A percentile compares a stretch with the other conserved stretches of the same genome.
These are phyloP conservation scores for Podarcis siculus DNA, from an alignment of 2,797 vertebrate species.

Conservation along the genomic window DNA sequence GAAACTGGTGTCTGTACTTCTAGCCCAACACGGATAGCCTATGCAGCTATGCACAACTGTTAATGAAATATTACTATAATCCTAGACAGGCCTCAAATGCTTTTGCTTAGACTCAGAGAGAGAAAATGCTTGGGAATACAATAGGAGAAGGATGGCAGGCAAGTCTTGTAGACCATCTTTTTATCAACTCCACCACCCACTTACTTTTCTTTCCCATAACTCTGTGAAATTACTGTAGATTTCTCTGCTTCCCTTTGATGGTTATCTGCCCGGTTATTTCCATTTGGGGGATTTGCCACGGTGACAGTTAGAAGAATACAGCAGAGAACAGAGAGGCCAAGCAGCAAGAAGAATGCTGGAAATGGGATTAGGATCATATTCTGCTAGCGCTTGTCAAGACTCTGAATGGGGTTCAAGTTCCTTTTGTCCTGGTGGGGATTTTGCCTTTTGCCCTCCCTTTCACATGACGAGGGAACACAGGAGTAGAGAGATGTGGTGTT, in stretches of 20 bases:
- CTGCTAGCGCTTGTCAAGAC: constrained; percentile 90
- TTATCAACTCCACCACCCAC: constrained; percentile 28
- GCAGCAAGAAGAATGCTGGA: constrained; percentile 90
- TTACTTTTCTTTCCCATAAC: constrained; percentile 53
- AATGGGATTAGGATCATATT: constrained; percentile 99
- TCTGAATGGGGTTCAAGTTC: constrained; percentile 92
- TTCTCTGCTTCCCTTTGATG: constrained; percentile 91
- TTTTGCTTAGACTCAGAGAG: not conserved
- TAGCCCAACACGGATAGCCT: not conserved
- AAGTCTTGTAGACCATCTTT: constrained; percentile 9
- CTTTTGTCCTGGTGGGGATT: constrained; percentile 85
- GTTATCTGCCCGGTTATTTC: constrained; percentile 87
- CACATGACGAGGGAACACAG: constrained; percentile 76
- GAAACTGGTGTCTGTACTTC: not conserved
- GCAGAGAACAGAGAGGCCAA: constrained; percentile 79
- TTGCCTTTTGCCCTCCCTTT: constrained; percentile 67
- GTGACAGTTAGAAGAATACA: constrained; percentile 86
- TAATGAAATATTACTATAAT: not conserved
- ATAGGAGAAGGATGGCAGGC: not conserved
- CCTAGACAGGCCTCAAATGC: not conserved
- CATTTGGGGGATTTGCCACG: constrained; percentile 91
- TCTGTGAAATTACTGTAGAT: constrained; percentile 87
- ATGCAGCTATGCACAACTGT: not conserved
- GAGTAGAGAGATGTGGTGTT: constrained; percentile 82
- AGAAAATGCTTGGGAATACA: constrained; percentile 48